Percentiles rank a stretch among this genome's conserved stretches.
phyloP scores from a whole-genome alignment of 2,888 invertebrate species.

The Calameuta pallipes region DNA sequence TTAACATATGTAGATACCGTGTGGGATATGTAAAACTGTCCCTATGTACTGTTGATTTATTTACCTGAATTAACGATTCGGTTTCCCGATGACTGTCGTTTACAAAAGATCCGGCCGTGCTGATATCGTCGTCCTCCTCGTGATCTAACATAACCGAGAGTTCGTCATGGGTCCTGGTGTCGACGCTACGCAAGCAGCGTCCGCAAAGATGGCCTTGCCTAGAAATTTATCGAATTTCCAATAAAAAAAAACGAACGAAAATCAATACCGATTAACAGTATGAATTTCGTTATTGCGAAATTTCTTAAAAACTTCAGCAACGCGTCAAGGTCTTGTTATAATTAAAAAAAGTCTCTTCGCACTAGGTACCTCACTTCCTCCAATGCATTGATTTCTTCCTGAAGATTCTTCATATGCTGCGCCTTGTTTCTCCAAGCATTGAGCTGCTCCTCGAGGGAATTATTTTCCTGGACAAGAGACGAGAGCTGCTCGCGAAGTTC shows the following conservation, averaged over 20 bases:
- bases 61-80: constrained; percentile 54
- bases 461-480: constrained; percentile 77
- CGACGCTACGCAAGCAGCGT: constrained; percentile 79
- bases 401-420: constrained; percentile 83
- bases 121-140: constrained; percentile 80
- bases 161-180: constrained; percentile 70
- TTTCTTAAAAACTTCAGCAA: background rate
- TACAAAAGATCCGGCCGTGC: constrained; percentile 69
- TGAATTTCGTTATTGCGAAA: background rate
- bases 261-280: background rate
- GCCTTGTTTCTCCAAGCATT: constrained; percentile 75
- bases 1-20: background rate
- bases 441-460: constrained; percentile 77
- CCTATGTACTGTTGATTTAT: constrained; percentile 1
- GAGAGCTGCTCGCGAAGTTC: constrained; percentile 84
- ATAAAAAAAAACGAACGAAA: background rate
- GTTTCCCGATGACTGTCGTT: constrained; percentile 47
- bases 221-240: constrained; percentile 33
- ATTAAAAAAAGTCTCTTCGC: background rate
- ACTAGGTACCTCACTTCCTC: constrained; percentile 83
- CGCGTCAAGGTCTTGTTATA: background rate
- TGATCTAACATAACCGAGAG: constrained; percentile 77
- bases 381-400: constrained; percentile 84
- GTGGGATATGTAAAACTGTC: background rate
- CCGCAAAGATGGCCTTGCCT: constrained; percentile 88